Percentiles rank a stretch among this genome's conserved stretches.
These are phyloP conservation scores for Bruchidius siliquastri DNA, from an alignment of 2,888 invertebrate species.

Conservation along the genomic window DNA sequence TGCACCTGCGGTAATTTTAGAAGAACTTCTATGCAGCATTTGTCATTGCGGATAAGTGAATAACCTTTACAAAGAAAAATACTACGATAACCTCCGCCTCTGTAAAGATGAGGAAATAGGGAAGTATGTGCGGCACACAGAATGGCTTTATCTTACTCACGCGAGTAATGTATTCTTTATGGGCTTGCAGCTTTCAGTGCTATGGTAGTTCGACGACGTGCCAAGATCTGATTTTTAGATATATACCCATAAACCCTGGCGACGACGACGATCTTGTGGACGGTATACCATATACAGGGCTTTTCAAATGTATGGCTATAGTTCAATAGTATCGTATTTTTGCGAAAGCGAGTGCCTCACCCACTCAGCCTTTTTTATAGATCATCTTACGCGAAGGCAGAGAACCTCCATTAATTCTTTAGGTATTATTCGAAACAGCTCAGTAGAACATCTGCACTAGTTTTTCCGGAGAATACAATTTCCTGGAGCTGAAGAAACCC, in stretches of 20 bases:
- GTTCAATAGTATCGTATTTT: too few species aligned
- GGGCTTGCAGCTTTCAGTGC: not conserved
- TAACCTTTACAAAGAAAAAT: not conserved
- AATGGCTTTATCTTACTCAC: not conserved
- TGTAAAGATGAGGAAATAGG: not conserved
- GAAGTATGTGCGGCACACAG: not conserved
- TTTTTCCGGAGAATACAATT: too few species aligned
- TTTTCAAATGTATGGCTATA: not conserved
- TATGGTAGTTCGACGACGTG: not conserved
- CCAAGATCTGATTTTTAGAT: not conserved
- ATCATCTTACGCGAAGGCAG: too few species aligned
- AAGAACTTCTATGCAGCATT: too few species aligned
- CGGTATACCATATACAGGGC: not conserved
- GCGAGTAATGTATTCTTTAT: not conserved
- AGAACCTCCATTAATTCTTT: too few species aligned
- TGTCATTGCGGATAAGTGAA: too few species aligned
- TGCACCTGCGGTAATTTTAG: too few species aligned
- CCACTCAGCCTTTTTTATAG: too few species aligned
- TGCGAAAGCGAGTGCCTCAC: too few species aligned
- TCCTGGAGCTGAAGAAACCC: too few species aligned
- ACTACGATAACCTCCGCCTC: not conserved
- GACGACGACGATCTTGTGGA: not conserved
- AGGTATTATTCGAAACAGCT: too few species aligned
- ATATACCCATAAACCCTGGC: not conserved
- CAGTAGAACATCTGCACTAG: too few species aligned